Conservation (phyloP, 2,888 invertebrate genomes). For the Oligia fasciuncula region DNA sequence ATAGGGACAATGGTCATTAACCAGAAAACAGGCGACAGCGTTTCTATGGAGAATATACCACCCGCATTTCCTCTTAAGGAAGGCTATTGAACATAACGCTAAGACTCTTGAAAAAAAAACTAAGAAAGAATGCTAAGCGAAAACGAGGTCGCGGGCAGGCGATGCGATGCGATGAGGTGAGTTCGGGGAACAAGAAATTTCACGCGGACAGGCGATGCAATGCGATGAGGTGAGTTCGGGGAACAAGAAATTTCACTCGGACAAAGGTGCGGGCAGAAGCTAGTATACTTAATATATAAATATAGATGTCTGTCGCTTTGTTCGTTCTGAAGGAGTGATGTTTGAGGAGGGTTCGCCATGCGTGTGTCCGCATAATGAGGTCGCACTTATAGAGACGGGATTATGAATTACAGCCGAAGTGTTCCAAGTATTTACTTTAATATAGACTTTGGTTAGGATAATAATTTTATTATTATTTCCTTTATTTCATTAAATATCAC, state of each 20-base stretch:
- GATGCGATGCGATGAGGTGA: background rate
- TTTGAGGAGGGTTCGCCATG: slow-evolving; percentile 43
- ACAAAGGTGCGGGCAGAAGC: background rate
- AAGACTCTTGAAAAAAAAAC: too few species aligned
- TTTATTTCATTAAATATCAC: too few species aligned
- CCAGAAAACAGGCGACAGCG: too few species aligned
- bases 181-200: background rate
- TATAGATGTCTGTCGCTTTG: slow-evolving; percentile 10
- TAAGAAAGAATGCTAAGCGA: too few species aligned
- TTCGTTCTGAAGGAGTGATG: slow-evolving; percentile 31
- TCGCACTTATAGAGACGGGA: slow-evolving; percentile 6
- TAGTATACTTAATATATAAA: background rate
- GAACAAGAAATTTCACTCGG: background rate
- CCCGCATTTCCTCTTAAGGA: too few species aligned
- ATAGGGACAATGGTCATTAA: too few species aligned
- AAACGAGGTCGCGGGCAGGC: background rate
- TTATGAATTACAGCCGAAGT: slow-evolving; percentile 20
- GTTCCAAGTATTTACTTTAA: slow-evolving; percentile 2
- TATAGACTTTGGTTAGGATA: background rate
- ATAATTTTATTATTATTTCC: background rate
- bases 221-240: background rate
- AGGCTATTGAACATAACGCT: too few species aligned
- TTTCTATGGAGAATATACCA: too few species aligned
- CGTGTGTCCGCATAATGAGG: slow-evolving; percentile 60
- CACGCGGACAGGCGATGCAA: background rate